Base-by-base conservation (phyloP, 2,888 invertebrate genomes). In the Idaea straminata region DNA sequence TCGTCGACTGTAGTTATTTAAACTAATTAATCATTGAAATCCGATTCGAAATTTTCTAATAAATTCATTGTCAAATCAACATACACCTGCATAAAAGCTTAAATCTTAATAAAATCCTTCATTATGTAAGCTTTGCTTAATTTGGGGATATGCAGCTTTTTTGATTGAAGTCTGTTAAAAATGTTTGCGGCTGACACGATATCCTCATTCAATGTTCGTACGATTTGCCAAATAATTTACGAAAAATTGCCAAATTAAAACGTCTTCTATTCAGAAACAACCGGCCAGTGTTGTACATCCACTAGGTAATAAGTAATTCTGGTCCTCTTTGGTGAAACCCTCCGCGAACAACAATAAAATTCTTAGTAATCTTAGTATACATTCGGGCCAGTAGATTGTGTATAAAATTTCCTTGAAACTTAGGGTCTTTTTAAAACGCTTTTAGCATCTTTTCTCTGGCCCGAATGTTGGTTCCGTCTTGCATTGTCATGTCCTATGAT, bases 211-310 rank as follows among this genome's bases (percentile, higher is more conserved):
- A 71, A 76, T 78, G 78, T 77, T 83, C 80, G 81, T 81, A 81
- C 77, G 80, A 80, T 82, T 85, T 85, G 83, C 84, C 83, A 84
- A 83, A 78, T 81, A 76, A 81, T 77, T 81, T 82, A 82, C 83
- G 83, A 78, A 75, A 82, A 82, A 80, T 85, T 82, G 83, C 82
- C 82, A 85, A 83, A 82, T 74, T 68, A 77, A 80, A 83, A 83
- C 83, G 85, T 88, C 84, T 84, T 80, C 72, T 82, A 80, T 82
- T 84, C 84, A 84, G 86, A 85, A 82, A 84, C 85, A 85, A 83
- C 91, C 91, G 90, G 92, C 92, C 92, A 91, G 87, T 88, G 83
- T 84, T 84, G 82, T 83, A 87, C 88, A 91, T 91, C 91, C 91
- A 91, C 83, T 92, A 91, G 91, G 78, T 75, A 81, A 79, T 90